Percentiles rank a stretch among this genome's conserved stretches.
Conservation (phyloP, 2,888 invertebrate genomes). For the Meghimatium bilineatum region DNA sequence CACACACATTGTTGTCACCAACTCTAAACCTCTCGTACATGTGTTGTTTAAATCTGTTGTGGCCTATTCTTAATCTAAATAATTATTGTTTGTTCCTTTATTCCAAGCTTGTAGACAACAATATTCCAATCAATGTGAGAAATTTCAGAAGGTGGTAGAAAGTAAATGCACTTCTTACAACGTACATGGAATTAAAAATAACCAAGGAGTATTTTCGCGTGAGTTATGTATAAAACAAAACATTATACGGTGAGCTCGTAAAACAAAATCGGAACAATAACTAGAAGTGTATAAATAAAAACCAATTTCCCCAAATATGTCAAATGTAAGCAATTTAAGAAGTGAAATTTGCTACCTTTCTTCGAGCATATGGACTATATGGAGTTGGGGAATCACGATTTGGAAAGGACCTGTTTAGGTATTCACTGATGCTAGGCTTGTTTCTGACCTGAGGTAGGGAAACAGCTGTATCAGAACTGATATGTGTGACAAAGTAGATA, state of each 20-base stretch:
- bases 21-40: too few species aligned
- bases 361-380: constrained; percentile 14
- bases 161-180: too few species aligned
- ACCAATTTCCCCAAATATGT: background rate
- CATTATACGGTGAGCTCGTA: background rate
- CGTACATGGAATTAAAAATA: background rate
- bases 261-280: background rate
- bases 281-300: background rate
- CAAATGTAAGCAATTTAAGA: background rate
- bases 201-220: background rate
- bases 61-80: too few species aligned
- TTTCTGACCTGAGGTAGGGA: constrained; percentile 8
- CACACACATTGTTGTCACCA: too few species aligned
- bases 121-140: background rate
- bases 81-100: too few species aligned
- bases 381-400: constrained; percentile 18
- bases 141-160: background rate
- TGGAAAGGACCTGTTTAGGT: constrained; percentile 11
- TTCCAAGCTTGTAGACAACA: too few species aligned
- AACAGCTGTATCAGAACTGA: background rate
- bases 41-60: too few species aligned
- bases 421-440: background rate
- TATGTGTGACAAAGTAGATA: background rate
- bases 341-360: constrained; percentile 19
- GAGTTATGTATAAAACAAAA: background rate